Conservation (phyloP, 2,113 vertebrate genomes). For the Leptosomus discolor region DNA sequence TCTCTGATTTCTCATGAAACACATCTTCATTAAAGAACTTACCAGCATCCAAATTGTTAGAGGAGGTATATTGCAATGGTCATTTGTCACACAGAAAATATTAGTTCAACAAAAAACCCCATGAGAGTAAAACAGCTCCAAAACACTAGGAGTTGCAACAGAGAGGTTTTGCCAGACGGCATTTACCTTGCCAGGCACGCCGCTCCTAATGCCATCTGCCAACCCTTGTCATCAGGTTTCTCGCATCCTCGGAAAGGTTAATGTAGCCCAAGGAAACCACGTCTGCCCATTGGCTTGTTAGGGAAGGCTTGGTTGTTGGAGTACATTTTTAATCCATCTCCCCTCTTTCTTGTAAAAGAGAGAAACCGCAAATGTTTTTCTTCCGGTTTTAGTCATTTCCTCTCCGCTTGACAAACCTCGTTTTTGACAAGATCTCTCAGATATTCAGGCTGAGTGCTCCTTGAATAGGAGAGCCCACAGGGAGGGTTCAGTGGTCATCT, state of each 20-base stretch:
- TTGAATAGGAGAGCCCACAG: neutral
- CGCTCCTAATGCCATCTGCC: neutral
- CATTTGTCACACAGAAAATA: neutral
- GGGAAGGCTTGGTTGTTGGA: neutral
- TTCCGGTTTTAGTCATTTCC: slow-evolving; percentile 67
- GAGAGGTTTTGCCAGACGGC: fast-evolving
- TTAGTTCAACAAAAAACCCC: neutral
- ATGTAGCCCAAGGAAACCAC: fast-evolving
- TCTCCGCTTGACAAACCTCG: neutral
- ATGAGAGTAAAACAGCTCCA: neutral
- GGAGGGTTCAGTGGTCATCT: neutral
- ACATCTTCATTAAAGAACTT: neutral
- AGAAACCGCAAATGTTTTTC: slow-evolving; percentile 54
- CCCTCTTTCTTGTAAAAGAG: neutral
- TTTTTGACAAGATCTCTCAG: neutral
- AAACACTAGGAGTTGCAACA: no score
- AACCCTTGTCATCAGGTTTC: fast-evolving
- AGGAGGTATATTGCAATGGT: neutral
- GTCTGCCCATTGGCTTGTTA: neutral
- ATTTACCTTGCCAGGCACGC: neutral
- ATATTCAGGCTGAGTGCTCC: neutral
- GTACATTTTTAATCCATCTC: neutral
- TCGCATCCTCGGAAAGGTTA: fast-evolving
- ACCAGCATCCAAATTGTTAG: neutral
- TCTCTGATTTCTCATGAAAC: neutral